Base-by-base conservation (phyloP, 2,113 vertebrate genomes). In the Columba livia region DNA sequence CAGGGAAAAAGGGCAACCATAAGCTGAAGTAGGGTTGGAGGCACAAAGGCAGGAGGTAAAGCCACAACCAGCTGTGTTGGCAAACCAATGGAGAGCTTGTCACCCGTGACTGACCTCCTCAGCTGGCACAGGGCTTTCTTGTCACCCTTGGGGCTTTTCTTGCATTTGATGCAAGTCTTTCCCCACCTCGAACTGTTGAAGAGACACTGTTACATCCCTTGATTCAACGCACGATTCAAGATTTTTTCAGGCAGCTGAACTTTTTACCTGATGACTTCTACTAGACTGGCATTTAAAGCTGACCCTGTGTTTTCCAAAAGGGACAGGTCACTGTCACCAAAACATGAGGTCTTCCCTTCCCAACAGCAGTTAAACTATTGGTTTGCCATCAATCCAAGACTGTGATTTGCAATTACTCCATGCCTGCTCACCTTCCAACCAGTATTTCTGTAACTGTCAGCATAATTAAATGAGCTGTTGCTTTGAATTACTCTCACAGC, bases 221-320 rank as follows among this genome's bases (percentile, higher is more conserved):
- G 60, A 89, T 65, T 93, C 84, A 84, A 66, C 34, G n/a, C 58
- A 53, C 66, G 81, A 70, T 75, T 88, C 64, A 44, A 19, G 48
- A 92, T 92, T 57, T 92, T 92, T 94, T 65, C 54, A 40, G 32
- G 90, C 74, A 92, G 70, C 51, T 92, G 73, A 95, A 85, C 42
- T 73, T 89, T 57, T 89, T 89, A 92, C 51, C 73, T 1, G 0
- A 7, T 82, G 60, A 65, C 56, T 70, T 70, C 75, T 72, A 42
- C 12, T 11, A 67, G 53, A 51, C 19, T 70, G 67, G 47, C 60
- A 93, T 73, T 74, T 89, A 88, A 95, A 93, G 58, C 11, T 42
- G 84, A 79, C 73, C 42, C 40, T 20, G 14, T 42, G 57, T 53
- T 79, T 40, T 60, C n/a, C 69, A 71, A 74, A 75, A 40, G 44